A percentile compares a stretch with the other conserved stretches of the same genome.
phyloP scores from a whole-genome alignment of 2,888 invertebrate species.

The Sarcophaga carnaria region DNA sequence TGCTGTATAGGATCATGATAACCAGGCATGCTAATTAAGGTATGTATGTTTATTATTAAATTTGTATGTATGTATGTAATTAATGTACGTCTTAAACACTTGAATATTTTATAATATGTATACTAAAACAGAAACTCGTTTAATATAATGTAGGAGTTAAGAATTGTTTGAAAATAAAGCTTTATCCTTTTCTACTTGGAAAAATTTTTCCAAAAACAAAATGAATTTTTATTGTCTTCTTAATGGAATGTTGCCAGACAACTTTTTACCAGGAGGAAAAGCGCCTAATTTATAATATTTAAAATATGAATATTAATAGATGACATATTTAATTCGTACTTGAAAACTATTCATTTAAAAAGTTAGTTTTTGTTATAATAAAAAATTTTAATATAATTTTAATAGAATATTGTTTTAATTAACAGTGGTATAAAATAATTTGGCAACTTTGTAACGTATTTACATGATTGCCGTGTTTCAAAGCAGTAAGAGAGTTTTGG shows the following conservation, averaged over 20 bases:
- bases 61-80: too few species aligned
- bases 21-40: constrained; percentile 57
- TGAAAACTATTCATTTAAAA: too few species aligned
- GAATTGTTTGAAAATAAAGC: neutral
- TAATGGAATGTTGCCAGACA: constrained; percentile 8
- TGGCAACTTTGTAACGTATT: neutral
- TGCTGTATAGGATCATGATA: constrained; percentile 58
- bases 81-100: too few species aligned
- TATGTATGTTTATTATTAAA: neutral
- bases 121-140: neutral
- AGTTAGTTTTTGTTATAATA: too few species aligned
- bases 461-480: neutral
- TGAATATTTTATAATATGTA: too few species aligned
- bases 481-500: neutral
- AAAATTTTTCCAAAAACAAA: constrained; percentile 20
- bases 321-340: too few species aligned
- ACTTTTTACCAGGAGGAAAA: neutral
- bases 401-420: neutral
- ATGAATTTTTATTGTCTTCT: constrained; percentile 23
- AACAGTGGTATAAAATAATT: neutral
- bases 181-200: constrained; percentile 18
- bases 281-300: neutral
- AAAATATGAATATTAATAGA: too few species aligned
- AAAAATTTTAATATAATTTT: too few species aligned
- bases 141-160: neutral